Percentiles rank a stretch among this genome's conserved stretches.
Conservation (phyloP, 2,113 vertebrate species). For the Morone chrysops region DNA sequence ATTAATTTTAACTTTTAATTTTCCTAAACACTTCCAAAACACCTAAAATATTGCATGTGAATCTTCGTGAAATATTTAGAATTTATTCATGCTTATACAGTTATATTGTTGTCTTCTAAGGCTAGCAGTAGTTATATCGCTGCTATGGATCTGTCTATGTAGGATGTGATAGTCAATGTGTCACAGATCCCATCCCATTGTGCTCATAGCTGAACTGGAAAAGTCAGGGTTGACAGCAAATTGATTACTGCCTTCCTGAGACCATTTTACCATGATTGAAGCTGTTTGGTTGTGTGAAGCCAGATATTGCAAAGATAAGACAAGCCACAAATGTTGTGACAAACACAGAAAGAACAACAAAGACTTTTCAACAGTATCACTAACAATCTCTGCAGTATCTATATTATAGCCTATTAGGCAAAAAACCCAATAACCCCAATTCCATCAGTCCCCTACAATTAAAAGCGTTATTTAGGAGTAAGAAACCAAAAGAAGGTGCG, state of each 20-base stretch:
- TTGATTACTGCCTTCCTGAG: conserved; percentile 30
- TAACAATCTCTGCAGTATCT: not conserved
- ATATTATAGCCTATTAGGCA: not conserved
- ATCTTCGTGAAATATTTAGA: not conserved
- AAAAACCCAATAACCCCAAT: not conserved
- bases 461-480: not conserved
- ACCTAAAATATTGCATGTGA: not conserved
- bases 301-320: conserved; percentile 37
- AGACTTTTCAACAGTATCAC: not conserved
- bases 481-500: not conserved
- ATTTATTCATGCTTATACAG: not conserved
- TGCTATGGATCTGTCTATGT: not conserved
- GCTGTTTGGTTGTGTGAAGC: conserved; percentile 16
- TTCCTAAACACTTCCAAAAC: not conserved
- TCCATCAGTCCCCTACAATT: not conserved
- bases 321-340: not conserved
- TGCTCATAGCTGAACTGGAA: conserved; percentile 7
- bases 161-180: conserved; percentile 17
- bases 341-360: not conserved
- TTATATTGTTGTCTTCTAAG: not conserved
- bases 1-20: not conserved
- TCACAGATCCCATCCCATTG: conserved; percentile 12
- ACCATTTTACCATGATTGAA: conserved; percentile 11
- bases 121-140: not conserved
- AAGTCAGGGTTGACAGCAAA: conserved; percentile 17